Conservation (phyloP, 2,888 invertebrate species). For the Mactromeris polynyma region DNA sequence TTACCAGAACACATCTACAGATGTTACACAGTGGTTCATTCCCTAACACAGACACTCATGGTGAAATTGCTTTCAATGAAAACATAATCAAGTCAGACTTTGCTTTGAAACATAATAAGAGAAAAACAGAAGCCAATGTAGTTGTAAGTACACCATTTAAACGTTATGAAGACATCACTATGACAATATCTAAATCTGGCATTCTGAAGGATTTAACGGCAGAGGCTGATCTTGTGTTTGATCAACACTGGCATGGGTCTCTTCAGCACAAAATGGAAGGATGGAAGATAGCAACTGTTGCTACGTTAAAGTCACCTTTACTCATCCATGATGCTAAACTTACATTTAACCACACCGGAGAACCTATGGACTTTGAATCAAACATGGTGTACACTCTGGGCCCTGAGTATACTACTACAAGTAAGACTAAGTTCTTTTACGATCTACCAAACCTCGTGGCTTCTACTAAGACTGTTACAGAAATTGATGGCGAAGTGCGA, state of each 20-base stretch:
- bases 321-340: slow-evolving; percentile 62
- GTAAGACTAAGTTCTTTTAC: slow-evolving; percentile 41
- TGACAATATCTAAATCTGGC: slow-evolving; percentile 64
- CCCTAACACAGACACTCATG: slow-evolving; percentile 62
- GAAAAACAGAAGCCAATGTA: slow-evolving; percentile 52
- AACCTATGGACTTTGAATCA: slow-evolving; percentile 36
- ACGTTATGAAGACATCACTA: slow-evolving; percentile 63
- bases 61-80: slow-evolving; percentile 67
- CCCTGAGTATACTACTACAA: slow-evolving; percentile 34
- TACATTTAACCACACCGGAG: slow-evolving; percentile 46
- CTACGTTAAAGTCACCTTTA: slow-evolving; percentile 65
- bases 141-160: slow-evolving; percentile 66
- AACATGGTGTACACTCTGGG: slow-evolving; percentile 48
- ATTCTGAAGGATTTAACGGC: slow-evolving; percentile 62
- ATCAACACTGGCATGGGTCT: slow-evolving; percentile 61
- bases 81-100: slow-evolving; percentile 53
- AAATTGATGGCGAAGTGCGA: slow-evolving; percentile 30
- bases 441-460: slow-evolving; percentile 50
- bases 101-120: slow-evolving; percentile 52
- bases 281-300: slow-evolving; percentile 50
- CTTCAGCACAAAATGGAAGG: slow-evolving; percentile 54
- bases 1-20: slow-evolving; percentile 61
- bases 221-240: slow-evolving; percentile 68
- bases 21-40: slow-evolving; percentile 62
- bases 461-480: slow-evolving; percentile 41